Evolutionary conservation across 92 coral and sea anemone species (phyloP), one percentile per base, ranked within the genome.

Genomic region (Epizoanthus stellaris): DNA sequence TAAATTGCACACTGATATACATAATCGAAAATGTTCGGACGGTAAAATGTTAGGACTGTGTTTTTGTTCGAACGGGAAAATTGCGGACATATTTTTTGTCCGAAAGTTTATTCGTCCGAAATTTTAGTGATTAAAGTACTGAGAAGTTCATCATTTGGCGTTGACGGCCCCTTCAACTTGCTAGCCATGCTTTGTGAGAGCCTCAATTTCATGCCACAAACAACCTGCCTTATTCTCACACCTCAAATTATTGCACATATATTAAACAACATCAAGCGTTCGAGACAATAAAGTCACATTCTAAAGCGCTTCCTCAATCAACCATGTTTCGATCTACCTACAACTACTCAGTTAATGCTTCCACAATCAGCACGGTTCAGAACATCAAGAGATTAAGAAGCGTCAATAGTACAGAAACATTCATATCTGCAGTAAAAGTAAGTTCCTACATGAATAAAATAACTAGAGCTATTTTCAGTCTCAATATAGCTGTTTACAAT

Each of bases 281-380:
- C 30, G 71, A 79, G 60, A 57, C 54, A 62, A 42, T 16, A 60
- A 3, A 19, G 38, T 45, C 57, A 43, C 54, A 59, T 6, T 64
- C 38, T 79, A 63, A 20, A 13, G 23, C 42, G 14, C 10, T 43
- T 61, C 67, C 16, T 64, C 49, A 43, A 63, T 5, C 59, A 20
- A 63, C 52, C 57, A 79, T 79, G 83, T 43, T 43, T 23, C 83
- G 83, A 11, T 79, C 83, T 43, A 79, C 40, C 10, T 79, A 62
- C 61, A 63, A 63, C 11, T 79, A 79, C 15, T 21, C 52, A 39
- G 83, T 79, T 5, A 63, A 79, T 14, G 58, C 72, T 4, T 79
- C 83, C 2, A 43, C 62, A 9, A 40, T 45, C 15, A 79, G 83
- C 67, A 79, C 72, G 3, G 14, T 79, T 40, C 60, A 21, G 67